phyloP scores from a whole-genome alignment of 2,113 vertebrate genomes.

The Platysternon megacephalum region DNA sequence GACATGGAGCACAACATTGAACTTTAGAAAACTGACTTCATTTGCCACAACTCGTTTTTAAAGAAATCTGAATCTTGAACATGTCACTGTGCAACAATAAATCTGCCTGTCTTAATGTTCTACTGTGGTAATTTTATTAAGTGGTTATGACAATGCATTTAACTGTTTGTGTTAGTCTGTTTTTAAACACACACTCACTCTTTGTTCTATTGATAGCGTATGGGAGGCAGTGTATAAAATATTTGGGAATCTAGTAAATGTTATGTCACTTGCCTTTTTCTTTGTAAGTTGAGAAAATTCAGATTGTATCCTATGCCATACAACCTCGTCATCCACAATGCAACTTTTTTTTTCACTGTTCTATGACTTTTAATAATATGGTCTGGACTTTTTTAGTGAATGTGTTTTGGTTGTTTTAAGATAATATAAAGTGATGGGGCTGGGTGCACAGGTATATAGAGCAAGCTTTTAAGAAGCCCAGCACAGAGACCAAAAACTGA shows the following conservation, averaged over 20 bases:
- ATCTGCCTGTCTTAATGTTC: slow-evolving; percentile 45
- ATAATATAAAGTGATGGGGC: neutral
- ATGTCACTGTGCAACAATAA: slow-evolving; percentile 67
- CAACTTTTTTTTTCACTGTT: neutral
- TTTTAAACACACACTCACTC: neutral
- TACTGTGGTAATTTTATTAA: slow-evolving; percentile 36
- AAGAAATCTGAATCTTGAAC: slow-evolving; percentile 43
- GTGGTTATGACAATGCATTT: neutral
- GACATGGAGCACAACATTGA: slow-evolving; percentile 57
- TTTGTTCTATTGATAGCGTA: neutral
- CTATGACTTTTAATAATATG: neutral
- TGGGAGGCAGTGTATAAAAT: neutral
- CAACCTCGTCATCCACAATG: neutral
- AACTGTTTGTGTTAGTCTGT: fast-evolving
- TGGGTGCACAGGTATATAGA: neutral
- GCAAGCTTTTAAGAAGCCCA: neutral
- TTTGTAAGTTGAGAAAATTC: neutral
- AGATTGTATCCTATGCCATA: neutral
- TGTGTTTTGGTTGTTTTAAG: neutral
- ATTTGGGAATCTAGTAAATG: neutral
- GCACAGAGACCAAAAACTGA: neutral
- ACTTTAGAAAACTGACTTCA: neutral
- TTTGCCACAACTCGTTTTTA: slow-evolving; percentile 47
- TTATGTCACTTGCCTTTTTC: neutral
- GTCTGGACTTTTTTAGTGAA: neutral